These are phyloP conservation scores for Anoplolepis gracilipes DNA, from an alignment of 1,140 invertebrate species.

Conservation along the genomic window DNA sequence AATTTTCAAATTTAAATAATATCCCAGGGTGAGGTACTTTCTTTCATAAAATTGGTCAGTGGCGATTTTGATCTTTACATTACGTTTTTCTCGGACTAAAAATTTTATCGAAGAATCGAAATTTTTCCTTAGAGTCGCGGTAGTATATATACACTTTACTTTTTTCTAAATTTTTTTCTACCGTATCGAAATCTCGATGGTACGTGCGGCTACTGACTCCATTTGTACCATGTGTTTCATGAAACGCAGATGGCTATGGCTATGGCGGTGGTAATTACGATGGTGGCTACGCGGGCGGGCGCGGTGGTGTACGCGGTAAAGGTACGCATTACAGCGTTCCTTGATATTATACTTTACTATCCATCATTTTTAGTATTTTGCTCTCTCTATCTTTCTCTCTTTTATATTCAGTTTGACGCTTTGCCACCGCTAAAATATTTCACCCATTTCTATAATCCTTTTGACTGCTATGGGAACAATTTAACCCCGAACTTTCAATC, in stretches of 20 bases:
- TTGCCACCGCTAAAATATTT: slow-evolving; percentile 48
- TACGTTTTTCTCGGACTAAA: not conserved
- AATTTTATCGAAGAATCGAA: not conserved
- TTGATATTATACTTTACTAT: slow-evolving; percentile 71
- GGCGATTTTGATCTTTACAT: slow-evolving; percentile 26
- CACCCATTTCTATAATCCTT: slow-evolving; percentile 36
- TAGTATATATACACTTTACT: slow-evolving; percentile 32
- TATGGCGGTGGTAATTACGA: slow-evolving; percentile 91
- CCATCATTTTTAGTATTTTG: slow-evolving; percentile 67
- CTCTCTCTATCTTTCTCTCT: slow-evolving; percentile 38
- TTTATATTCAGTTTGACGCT: slow-evolving; percentile 48
- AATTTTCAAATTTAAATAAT: slow-evolving; percentile 7
- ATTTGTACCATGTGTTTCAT: slow-evolving; percentile 85
- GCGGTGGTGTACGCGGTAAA: slow-evolving; percentile 91
- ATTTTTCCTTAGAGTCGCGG: not conserved
- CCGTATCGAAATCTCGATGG: slow-evolving; percentile 58
- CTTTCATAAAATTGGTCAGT: slow-evolving; percentile 16
- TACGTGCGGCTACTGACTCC: slow-evolving; percentile 74
- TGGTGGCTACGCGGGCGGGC: slow-evolving; percentile 91
- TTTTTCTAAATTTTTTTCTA: slow-evolving; percentile 48
- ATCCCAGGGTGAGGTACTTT: slow-evolving; percentile 16
- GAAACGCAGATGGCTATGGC: slow-evolving; percentile 90
- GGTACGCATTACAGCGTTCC: slow-evolving; percentile 88
- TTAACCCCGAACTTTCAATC: slow-evolving; percentile 3
- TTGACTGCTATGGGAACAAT: slow-evolving; percentile 1